Base-by-base conservation (phyloP, 2,888 invertebrate species). In the Magallana nippona region DNA sequence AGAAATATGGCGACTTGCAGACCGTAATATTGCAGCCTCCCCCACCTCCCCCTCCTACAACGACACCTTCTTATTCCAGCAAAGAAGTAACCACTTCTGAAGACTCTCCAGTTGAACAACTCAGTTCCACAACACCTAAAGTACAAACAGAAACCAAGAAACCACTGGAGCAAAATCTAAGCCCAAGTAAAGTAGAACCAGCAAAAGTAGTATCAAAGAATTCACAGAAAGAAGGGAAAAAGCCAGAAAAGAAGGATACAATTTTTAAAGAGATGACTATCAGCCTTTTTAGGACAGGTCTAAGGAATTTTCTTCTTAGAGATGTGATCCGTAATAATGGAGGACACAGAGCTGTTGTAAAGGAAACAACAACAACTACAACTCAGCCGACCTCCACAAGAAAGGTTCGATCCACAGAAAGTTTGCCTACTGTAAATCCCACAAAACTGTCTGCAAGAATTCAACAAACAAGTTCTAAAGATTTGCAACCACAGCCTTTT, bases 251-350 rank as follows among this genome's bases (percentile, higher is more conserved):
- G 15, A 71, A 71, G 5, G 1, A 17, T n/a, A 32, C 22, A 27
- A 71, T 71, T 17, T 71, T 71, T 27, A 32, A 71, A 27, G 27
- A 71, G 32, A 71, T 10, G 71, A 71, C 71, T 3, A 32, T 71
- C 17, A 71, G 27, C 1, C 22, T 27, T 71, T 71, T 71, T 10
- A 71, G 71, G 32, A 71, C 27, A 27, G 71, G 71, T 13, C 19
- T 15, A 22, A 71, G 71, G 32, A 71, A 71, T 71, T 71, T 71
- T 71, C 32, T 32, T 15, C 71, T 71, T 71, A 22, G 71, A 71
- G 71, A 71, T 22, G 13, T 71, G 22, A 71, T 71, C 15, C 19
- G 27, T 27, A 71, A 27, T 71, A 22, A 22, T 32, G 71, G 71
- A 22, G 32, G 27, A 27, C 22, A 71, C 32, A 22, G 32, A 32